Evolutionary conservation across 2,113 vertebrate species (phyloP).

Genomic region (Eulemur macaco): DNA sequence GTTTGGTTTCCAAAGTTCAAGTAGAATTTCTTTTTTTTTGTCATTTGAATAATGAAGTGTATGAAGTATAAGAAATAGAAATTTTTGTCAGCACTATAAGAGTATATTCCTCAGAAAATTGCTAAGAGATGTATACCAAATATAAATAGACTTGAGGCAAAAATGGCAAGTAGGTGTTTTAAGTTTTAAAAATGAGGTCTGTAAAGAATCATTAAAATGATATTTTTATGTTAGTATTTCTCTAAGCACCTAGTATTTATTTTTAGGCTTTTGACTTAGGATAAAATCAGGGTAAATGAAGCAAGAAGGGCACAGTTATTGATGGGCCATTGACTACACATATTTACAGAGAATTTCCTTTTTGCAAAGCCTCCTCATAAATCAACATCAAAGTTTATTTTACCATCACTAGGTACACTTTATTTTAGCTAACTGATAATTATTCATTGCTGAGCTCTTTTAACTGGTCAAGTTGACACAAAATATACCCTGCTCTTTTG

Average conservation of each 20-base stretch:
- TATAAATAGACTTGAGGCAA: conserved; percentile 34
- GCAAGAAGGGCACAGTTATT: conserved; percentile 54
- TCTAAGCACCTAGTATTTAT: conserved; percentile 48
- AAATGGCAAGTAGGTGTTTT: conserved; percentile 19
- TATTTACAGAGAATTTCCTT: conserved; percentile 62
- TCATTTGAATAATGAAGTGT: conserved; percentile 8
- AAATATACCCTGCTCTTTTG: conserved; percentile 41
- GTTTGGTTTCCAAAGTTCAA: background rate
- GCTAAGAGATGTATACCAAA: background rate
- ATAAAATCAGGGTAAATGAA: conserved; percentile 60
- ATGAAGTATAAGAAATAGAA: background rate
- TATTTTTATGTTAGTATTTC: conserved; percentile 11
- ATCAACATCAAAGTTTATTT: conserved; percentile 62
- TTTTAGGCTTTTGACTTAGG: conserved; percentile 43
- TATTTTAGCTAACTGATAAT: conserved; percentile 51
- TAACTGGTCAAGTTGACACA: conserved; percentile 37
- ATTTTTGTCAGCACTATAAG: conserved; percentile 21
- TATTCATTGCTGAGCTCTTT: conserved; percentile 15
- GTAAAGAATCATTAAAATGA: conserved; percentile 42
- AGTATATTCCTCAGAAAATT: conserved; percentile 34
- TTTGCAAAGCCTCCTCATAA: conserved; percentile 31
- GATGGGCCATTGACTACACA: conserved; percentile 47
- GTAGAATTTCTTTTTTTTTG: background rate
- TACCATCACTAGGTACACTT: conserved; percentile 57
- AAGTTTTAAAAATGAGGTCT: conserved; percentile 39